phyloP scores from a whole-genome alignment of 2,888 invertebrate species.

The Aromia moschata region DNA sequence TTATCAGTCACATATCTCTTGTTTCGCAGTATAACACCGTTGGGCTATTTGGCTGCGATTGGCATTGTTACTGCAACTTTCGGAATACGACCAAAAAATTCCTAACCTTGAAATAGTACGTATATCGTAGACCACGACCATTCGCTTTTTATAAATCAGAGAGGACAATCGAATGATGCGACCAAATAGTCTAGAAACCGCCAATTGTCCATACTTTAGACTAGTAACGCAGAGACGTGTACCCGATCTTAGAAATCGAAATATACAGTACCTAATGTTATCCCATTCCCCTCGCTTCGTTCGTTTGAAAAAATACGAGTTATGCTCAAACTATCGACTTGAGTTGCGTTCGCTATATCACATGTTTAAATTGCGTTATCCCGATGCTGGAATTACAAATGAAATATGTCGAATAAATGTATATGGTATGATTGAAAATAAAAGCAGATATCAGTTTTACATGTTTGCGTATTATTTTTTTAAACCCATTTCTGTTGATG shows the following conservation, averaged over 20 bases:
- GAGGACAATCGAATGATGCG: constrained; percentile 54
- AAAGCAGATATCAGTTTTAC: constrained; percentile 59
- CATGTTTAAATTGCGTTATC: constrained; percentile 48
- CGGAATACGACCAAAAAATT: constrained; percentile 25
- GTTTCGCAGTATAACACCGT: constrained; percentile 40
- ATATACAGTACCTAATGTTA: constrained; percentile 55
- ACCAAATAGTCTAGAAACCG: constrained; percentile 57
- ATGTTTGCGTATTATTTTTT: constrained; percentile 37
- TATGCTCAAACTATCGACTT: constrained; percentile 44
- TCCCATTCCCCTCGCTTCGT: constrained; percentile 53
- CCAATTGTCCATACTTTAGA: constrained; percentile 58
- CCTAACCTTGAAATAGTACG: constrained; percentile 29
- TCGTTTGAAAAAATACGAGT: constrained; percentile 47
- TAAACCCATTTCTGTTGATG: constrained; percentile 11
- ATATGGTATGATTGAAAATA: constrained; percentile 60
- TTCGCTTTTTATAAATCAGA: constrained; percentile 40
- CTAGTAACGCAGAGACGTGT: constrained; percentile 59
- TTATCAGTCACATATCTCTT: constrained; percentile 50
- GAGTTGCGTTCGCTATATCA: constrained; percentile 40
- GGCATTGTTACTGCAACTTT: constrained; percentile 26
- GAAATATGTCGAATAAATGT: constrained; percentile 58
- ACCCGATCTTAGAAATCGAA: constrained; percentile 56
- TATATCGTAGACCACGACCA: constrained; percentile 17
- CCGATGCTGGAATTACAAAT: constrained; percentile 58
- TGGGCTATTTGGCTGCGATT: constrained; percentile 30